A percentile compares a stretch with the other conserved stretches of the same genome.
Evolutionary conservation across 2,888 invertebrate species (phyloP).

Genomic region (Thera britannica): DNA sequence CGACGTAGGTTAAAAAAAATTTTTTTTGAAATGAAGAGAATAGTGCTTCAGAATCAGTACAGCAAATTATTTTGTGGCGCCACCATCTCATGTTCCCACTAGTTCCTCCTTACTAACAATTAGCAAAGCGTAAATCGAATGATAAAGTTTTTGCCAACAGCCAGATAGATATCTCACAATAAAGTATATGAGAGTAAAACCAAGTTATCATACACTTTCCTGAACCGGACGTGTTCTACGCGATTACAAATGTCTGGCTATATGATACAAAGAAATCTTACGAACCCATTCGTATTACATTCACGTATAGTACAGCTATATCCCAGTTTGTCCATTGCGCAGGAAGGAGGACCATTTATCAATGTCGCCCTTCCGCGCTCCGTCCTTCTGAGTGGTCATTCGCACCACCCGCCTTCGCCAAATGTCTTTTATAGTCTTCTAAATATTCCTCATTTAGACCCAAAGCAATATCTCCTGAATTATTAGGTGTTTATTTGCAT

Average conservation of each 20-base stretch:
- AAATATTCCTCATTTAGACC: constrained; percentile 50
- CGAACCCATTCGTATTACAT: constrained; percentile 23
- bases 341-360: constrained; percentile 50
- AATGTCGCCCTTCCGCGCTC: constrained; percentile 52
- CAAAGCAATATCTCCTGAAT: constrained; percentile 34
- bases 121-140: not conserved
- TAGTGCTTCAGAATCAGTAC: not conserved
- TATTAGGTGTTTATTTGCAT: constrained; percentile 40
- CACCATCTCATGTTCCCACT: not conserved
- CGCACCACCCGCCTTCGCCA: constrained; percentile 46
- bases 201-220: constrained; percentile 18
- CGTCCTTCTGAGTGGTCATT: constrained; percentile 53
- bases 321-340: constrained; percentile 46
- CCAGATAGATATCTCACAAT: not conserved
- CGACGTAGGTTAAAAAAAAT: no score
- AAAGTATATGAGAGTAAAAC: constrained; percentile 1
- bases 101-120: not conserved
- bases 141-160: not conserved
- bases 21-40: no score
- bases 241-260: constrained; percentile 24
- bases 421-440: constrained; percentile 52
- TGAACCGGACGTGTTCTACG: constrained; percentile 14
- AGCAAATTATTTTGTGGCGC: not conserved
- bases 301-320: constrained; percentile 31
- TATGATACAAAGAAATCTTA: constrained; percentile 28